Evolutionary conservation across 2,113 vertebrate genomes (phyloP), one percentile per base, ranked within the genome.

Genomic region (Rhinopomastus cyanomelas): DNA sequence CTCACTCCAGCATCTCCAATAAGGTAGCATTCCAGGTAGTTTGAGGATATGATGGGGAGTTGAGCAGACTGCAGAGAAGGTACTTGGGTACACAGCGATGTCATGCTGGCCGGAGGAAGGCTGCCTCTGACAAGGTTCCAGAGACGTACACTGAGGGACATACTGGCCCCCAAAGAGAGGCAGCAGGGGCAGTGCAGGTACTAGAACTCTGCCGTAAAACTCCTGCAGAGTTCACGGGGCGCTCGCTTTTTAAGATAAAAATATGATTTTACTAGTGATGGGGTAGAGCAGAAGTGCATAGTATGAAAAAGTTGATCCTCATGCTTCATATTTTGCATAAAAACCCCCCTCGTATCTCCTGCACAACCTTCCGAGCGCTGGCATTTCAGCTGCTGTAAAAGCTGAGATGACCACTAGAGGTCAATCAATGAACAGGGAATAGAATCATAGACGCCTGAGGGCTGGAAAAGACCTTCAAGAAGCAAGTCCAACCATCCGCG

Each of bases 391-490:
- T n/a, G 21, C 66, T 68, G 77, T 60, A 23, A 85, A 75, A 92
- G 34, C 56, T 67, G 34, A 15, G 57, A 56, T 49, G 60, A 39
- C 95, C 95, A 88, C 93, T 92, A 96, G 96, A 77, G 93, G 95
- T 92, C 94, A 83, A 51, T 60, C 78, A 56, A 30, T 26, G 93
- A 89, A 36, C 69, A 78, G 74, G 60, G 88, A 79, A 94, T 53
- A 56, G 39, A 42, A 42, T 42, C 39, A 42, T 15, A 42, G 39
- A 42, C 39, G 15, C 39, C 39, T 42, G 11, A 42, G 15, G 39
- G 39, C 39, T 42, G 39, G 39, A 42, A 42, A 42, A 42, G 39
- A 42, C 39, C 39, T 42, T 42, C 39, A 42, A 42, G 39, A 42
- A 42, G 39, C 39, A 42, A 42, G 39, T 42, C 39, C 39, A 42